Conservation (phyloP, 1,140 invertebrate species). For the Hypothenemus hampei region DNA sequence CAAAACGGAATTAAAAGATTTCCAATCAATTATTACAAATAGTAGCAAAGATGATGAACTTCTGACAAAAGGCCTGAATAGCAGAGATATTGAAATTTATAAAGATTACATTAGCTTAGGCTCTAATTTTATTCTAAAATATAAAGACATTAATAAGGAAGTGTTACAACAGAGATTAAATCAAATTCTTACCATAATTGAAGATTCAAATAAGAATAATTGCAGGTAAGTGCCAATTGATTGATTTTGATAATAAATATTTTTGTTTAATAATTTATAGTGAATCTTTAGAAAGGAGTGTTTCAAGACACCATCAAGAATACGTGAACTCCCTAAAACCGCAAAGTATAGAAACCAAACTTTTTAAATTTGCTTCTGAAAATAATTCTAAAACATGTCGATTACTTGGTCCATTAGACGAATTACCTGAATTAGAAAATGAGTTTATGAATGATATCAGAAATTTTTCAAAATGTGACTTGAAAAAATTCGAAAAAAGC, state of each 20-base stretch:
- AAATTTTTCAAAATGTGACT: conserved; percentile 18
- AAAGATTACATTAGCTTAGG: conserved; percentile 23
- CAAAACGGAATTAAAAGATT: conserved; percentile 29
- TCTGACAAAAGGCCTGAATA: conserved; percentile 30
- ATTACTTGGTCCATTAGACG: conserved; percentile 38
- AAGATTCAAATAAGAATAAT: not conserved
- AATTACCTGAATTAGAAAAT: conserved; percentile 38
- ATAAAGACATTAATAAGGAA: conserved; percentile 32
- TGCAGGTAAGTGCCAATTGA: too few relatives aligned
- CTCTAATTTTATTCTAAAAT: conserved; percentile 26
- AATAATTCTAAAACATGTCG: conserved; percentile 17
- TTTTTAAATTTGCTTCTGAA: conserved; percentile 36
- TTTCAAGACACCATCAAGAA: conserved; percentile 2
- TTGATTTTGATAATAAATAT: too few relatives aligned
- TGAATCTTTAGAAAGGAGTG: not conserved
- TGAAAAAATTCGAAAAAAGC: conserved; percentile 32
- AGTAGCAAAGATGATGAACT: conserved; percentile 29
- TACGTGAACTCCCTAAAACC: conserved; percentile 32
- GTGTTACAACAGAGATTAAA: conserved; percentile 26
- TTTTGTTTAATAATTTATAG: too few relatives aligned
- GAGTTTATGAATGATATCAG: conserved; percentile 36
- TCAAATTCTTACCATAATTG: conserved; percentile 8
- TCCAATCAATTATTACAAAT: conserved; percentile 17
- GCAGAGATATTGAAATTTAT: conserved; percentile 34
- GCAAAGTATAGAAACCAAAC: conserved; percentile 35